Conservation (phyloP, 2,113 vertebrate genomes). For the Aphelocoma coerulescens region DNA sequence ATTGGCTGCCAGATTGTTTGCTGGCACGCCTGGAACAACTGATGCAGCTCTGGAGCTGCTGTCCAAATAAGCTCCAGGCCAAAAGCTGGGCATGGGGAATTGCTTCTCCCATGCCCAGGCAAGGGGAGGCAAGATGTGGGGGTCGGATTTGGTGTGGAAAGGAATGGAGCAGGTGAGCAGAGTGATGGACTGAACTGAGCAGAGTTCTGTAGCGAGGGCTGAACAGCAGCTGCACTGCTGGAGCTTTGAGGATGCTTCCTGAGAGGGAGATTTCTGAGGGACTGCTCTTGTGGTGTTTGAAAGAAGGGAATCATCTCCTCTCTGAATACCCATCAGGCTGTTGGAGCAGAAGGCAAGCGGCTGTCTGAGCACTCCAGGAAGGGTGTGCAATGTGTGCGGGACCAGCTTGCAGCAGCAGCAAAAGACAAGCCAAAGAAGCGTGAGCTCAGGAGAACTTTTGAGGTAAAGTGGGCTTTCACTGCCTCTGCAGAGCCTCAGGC, state of each 20-base stretch:
- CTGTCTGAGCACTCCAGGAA: conserved; percentile 8
- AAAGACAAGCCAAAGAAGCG: no score
- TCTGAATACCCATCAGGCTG: conserved; percentile 12
- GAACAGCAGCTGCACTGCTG: no score
- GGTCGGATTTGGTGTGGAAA: not conserved
- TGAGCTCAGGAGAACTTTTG: no score
- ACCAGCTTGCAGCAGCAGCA: not conserved
- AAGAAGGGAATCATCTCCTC: not conserved
- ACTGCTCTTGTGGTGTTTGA: not conserved
- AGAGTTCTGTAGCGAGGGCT: not conserved
- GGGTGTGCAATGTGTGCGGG: conserved; percentile 42
- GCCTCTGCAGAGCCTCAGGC: not conserved
- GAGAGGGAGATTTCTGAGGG: not conserved
- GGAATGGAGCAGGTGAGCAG: no score
- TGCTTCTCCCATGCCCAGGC: no score
- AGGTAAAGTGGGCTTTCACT: not conserved
- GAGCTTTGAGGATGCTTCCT: not conserved
- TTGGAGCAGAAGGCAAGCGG: not conserved
- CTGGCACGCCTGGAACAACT: no score
- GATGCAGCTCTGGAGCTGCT: no score
- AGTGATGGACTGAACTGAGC: not conserved
- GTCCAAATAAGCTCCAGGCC: not conserved
- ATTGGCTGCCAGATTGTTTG: no score
- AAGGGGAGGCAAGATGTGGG: no score
- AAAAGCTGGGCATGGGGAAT: no score